Evolutionary conservation across 2,797 vertebrate species (phyloP).

Genomic region (Neostethus bicornis): DNA sequence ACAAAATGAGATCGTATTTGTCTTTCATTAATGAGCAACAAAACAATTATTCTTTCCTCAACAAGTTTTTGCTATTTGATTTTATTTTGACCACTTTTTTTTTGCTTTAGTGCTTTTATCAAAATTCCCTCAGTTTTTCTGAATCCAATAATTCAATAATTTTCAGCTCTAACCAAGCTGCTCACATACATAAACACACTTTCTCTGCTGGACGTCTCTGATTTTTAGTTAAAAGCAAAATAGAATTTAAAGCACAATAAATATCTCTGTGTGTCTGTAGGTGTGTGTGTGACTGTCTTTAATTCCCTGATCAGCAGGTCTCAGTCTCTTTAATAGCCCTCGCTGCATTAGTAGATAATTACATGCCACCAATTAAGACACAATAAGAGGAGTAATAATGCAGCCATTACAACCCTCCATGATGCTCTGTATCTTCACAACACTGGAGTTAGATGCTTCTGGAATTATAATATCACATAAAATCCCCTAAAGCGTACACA

Average conservation of each 20-base stretch:
- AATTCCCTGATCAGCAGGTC: slow-evolving; percentile 76
- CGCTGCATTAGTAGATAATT: slow-evolving; percentile 77
- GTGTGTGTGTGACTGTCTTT: slow-evolving; percentile 36
- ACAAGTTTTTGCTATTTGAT: slow-evolving; percentile 13
- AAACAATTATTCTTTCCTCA: slow-evolving; percentile 26
- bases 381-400: slow-evolving; percentile 81
- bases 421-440: slow-evolving; percentile 70
- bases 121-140: not conserved
- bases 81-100: not conserved
- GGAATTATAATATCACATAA: slow-evolving; percentile 71
- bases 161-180: slow-evolving; percentile 1
- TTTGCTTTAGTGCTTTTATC: not conserved
- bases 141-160: too few relatives aligned
- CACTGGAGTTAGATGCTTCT: slow-evolving; percentile 58
- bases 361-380: slow-evolving; percentile 79
- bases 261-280: slow-evolving; percentile 34
- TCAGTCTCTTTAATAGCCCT: slow-evolving; percentile 72
- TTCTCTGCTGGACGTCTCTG: slow-evolving; percentile 54
- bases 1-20: slow-evolving; percentile 58
- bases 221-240: slow-evolving; percentile 69
- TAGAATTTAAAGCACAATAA: slow-evolving; percentile 34
- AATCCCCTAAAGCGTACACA: slow-evolving; percentile 54
- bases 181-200: slow-evolving; percentile 18
- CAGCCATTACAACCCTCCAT: slow-evolving; percentile 74
- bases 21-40: slow-evolving; percentile 45